Percentiles rank a stretch among this genome's conserved stretches.
These are phyloP conservation scores for Epinephelus lanceolatus DNA, from an alignment of 2,113 vertebrate genomes.

Conservation along the genomic window DNA sequence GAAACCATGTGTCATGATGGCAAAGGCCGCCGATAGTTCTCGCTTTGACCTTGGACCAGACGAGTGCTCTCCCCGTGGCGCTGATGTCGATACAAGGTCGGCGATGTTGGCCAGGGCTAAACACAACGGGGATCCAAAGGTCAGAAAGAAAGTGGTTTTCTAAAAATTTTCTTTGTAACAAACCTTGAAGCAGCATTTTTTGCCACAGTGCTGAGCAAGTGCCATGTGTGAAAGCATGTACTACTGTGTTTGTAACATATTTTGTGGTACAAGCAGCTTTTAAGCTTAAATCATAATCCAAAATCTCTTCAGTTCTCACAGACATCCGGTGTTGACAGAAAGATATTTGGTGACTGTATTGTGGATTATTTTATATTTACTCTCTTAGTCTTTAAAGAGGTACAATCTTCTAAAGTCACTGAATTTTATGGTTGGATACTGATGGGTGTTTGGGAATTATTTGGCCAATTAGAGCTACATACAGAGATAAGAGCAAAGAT, in stretches of 20 bases:
- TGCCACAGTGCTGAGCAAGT: neutral
- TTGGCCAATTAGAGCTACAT: constrained; percentile 38
- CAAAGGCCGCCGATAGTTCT: constrained; percentile 43
- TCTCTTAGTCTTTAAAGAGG: constrained; percentile 1
- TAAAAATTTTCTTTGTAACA: constrained; percentile 1
- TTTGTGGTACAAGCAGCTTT: neutral
- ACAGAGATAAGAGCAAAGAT: constrained; percentile 42
- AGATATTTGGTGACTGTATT: neutral
- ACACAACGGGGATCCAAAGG: constrained; percentile 44
- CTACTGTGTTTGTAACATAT: neutral
- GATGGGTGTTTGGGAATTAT: constrained; percentile 39
- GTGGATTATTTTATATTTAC: constrained; percentile 5
- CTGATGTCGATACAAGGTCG: constrained; percentile 63
- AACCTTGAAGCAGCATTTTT: constrained; percentile 12
- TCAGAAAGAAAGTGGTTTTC: constrained; percentile 28
- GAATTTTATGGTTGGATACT: constrained; percentile 24
- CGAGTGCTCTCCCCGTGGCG: constrained; percentile 48
- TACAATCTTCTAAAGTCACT: constrained; percentile 9
- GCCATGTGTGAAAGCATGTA: neutral
- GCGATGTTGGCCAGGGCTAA: constrained; percentile 35
- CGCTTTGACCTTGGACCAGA: constrained; percentile 62
- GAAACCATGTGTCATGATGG: constrained; percentile 39
- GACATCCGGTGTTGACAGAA: neutral
- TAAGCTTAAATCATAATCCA: neutral
- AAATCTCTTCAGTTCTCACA: neutral